A percentile compares a stretch with the other conserved stretches of the same genome.
Conservation (phyloP, 2,888 invertebrate species). For the Lycaena phlaeas region DNA sequence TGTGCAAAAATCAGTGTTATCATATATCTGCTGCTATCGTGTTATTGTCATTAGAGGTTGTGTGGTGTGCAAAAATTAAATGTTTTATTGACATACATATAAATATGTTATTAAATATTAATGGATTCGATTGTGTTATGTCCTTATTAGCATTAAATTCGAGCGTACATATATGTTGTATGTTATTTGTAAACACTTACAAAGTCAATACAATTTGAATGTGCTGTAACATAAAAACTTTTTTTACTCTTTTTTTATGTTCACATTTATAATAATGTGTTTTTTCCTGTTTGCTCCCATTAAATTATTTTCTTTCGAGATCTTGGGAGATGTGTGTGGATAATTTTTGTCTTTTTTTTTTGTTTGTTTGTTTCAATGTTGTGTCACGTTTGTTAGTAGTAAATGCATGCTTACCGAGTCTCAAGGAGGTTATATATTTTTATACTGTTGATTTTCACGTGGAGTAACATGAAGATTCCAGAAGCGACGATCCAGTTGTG, state of each 20-base stretch:
- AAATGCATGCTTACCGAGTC: constrained; percentile 2
- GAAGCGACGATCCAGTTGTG: not conserved
- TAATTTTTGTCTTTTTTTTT: not conserved
- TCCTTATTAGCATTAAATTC: not conserved
- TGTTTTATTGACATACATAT: not conserved
- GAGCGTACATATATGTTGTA: not conserved
- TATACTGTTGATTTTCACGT: not conserved
- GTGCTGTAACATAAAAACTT: not conserved
- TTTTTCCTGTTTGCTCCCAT: not conserved
- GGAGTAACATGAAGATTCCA: not conserved
- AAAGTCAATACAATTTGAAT: not conserved
- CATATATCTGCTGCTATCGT: no score
- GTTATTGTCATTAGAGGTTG: not conserved
- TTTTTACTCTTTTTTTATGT: not conserved
- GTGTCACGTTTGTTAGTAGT: not conserved
- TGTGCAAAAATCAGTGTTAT: no score
- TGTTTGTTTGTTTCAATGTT: not conserved
- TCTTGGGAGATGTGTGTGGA: no score
- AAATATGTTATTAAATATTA: no score
- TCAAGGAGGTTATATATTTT: constrained; percentile 1
- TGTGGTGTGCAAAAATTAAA: not conserved
- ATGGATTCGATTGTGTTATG: not conserved
- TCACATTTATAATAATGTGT: no score
- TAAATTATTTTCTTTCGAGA: not conserved
- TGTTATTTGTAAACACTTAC: not conserved